Base-by-base conservation (phyloP, 2,113 vertebrate species). In the Gallinago paraguaiae region DNA sequence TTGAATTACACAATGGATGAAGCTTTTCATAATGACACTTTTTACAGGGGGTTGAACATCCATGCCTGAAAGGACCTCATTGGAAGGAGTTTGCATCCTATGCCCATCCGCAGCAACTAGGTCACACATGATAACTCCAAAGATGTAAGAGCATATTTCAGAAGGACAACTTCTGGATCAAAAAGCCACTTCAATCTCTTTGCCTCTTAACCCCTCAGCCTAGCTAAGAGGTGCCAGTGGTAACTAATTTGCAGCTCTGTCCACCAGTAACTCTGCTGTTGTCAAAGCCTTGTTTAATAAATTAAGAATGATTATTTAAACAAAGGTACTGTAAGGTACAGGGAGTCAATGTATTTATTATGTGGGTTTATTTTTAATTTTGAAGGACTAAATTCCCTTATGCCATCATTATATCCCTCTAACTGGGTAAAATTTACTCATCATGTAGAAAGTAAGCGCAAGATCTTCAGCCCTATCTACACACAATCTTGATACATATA, bases 111-210 rank as follows among this genome's bases (percentile, higher is more conserved):
- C 45, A 80, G 63, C 81, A 95, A 76, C 57, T 90, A 94, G 63
- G 85, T 93, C 54, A 77, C 70, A 64, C 30, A 10, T 17, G 78
- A 88, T 88, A 94, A 77, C 82, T 90, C 71, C 41, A 50, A 87
- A 90, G 82, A 88, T 72, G 65, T 72, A 72, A 94, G 82, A 88
- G 67, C 35, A 65, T 88, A 76, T 91, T 91, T 91, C 90, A 96
- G 67, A 74, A 89, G 50, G n/a, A 75, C 1, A 2, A 57, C 75
- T 93, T 69, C 54, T 0, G 50, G 41, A 93, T 93, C 84, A 95
- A 91, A 91, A 93, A 95, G 82, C n/a, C 70, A 80, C 23, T 23
- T 95, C 75, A 77, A 22, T 76, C 68, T 81, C 68, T 80, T 82
- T 90, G 59, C 61, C 68, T 94, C 51, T 82, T 80, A 85, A 86